Conservation (phyloP, 2,888 invertebrate genomes). For the Troides oblongomaculatus region DNA sequence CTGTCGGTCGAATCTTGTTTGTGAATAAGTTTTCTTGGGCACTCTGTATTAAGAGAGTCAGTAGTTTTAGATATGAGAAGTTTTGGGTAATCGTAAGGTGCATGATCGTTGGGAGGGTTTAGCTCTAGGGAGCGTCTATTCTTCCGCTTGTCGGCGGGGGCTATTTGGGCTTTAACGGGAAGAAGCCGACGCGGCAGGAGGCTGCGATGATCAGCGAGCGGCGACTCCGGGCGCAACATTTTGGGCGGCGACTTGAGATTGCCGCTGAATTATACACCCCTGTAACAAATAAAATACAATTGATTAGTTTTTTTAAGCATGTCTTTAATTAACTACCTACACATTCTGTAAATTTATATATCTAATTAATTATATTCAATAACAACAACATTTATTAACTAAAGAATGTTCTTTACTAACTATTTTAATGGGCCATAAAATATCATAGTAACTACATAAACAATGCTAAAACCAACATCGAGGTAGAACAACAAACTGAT, state of each 20-base stretch:
- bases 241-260: conserved; percentile 57
- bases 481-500: no score
- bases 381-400: background rate
- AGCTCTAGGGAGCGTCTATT: conserved; percentile 75
- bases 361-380: background rate
- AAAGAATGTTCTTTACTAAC: background rate
- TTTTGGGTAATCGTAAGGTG: conserved; percentile 71
- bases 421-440: conserved; percentile 3
- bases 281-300: conserved; percentile 50
- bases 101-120: conserved; percentile 66
- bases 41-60: conserved; percentile 73
- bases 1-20: conserved; percentile 74
- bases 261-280: conserved; percentile 63
- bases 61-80: conserved; percentile 75
- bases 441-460: background rate
- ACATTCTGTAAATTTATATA: no score
- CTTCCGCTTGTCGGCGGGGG: conserved; percentile 69
- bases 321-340: no score
- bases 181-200: conserved; percentile 71
- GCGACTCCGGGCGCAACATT: conserved; percentile 77
- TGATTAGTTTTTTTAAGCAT: no score
- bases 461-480: background rate
- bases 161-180: conserved; percentile 72
- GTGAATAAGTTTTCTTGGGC: conserved; percentile 66
- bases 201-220: conserved; percentile 78